phyloP scores from a whole-genome alignment of 1,140 invertebrate species.

The Carposina sasakii region DNA sequence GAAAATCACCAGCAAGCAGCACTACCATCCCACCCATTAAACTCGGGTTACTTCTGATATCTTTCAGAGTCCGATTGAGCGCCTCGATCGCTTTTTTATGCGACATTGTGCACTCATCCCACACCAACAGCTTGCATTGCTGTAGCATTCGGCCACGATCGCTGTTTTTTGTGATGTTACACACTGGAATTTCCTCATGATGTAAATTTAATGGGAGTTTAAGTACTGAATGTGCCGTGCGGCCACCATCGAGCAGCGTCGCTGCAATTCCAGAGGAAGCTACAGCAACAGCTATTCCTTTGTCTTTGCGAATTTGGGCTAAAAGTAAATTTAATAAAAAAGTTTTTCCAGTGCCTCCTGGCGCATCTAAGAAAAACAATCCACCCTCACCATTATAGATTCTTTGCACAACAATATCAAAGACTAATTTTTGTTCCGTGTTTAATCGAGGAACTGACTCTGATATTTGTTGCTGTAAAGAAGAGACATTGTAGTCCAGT shows the following conservation, averaged over 20 bases:
- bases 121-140: slow-evolving; percentile 45
- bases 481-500: slow-evolving; percentile 26
- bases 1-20: slow-evolving; percentile 60
- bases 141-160: slow-evolving; percentile 23
- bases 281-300: slow-evolving; percentile 56
- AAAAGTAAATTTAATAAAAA: slow-evolving; percentile 52
- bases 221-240: slow-evolving; percentile 70
- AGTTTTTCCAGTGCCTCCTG: slow-evolving; percentile 48
- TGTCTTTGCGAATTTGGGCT: slow-evolving; percentile 35
- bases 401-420: slow-evolving; percentile 20
- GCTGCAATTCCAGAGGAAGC: slow-evolving; percentile 74
- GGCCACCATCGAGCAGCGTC: slow-evolving; percentile 63
- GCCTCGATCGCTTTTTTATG: slow-evolving; percentile 49
- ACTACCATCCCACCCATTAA: slow-evolving; percentile 29
- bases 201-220: slow-evolving; percentile 43
- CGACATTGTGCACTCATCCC: slow-evolving; percentile 55
- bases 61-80: slow-evolving; percentile 42
- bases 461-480: slow-evolving; percentile 22
- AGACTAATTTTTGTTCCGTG: slow-evolving; percentile 24
- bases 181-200: slow-evolving; percentile 26
- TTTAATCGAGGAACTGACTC: slow-evolving; percentile 24
- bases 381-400: slow-evolving; percentile 18
- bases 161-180: slow-evolving; percentile 27
- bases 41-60: slow-evolving; percentile 25
- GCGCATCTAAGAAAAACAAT: slow-evolving; percentile 33